Base-by-base conservation (phyloP, 2,888 invertebrate species). In the Pristionchus mayeri region DNA sequence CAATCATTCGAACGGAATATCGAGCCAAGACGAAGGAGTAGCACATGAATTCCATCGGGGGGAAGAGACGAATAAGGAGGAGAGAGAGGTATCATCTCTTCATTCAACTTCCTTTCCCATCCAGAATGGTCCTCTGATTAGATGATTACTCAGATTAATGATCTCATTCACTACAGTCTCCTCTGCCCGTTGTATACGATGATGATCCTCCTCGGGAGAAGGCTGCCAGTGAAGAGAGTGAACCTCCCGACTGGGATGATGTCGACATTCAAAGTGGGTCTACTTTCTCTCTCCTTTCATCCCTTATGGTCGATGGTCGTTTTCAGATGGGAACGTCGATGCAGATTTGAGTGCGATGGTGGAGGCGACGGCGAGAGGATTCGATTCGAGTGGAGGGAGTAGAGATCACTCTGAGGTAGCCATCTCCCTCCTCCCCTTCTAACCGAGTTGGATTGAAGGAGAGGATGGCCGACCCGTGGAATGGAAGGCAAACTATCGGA, bases 161-260 rank as follows among this genome's bases (percentile, higher is more conserved):
- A n/a, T n/a, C n/a, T n/a, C n/a, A n/a, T n/a, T n/a, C n/a, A n/a
- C n/a, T n/a, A n/a, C n/a, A n/a, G n/a, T n/a, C n/a, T n/a, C n/a
- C n/a, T n/a, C n/a, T n/a, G n/a, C 40, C 71, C 16, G 11, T 71
- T 71, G 27, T 71, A 21, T 71, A 71, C 40, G 71, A 71, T 40
- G 71, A 71, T 71, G 71, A 71, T 71, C 40, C 71, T 24, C 24
- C 2, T 34, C 21, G 21, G 21, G 57, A 21, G 63, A 63, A 34
- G 6, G 63, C 18, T 13, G 71, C 3, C 3, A 48, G 48, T 44
- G 78, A 78, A 4, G 21, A 52, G 9, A 78, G 78, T 78, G 78
- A 78, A 13, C 30, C 78, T 3, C 80, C 80, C 24, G 80, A 80
- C 0, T 80, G 80, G 80, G 80, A 80, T 60, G 80, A 80, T 30